Conservation (phyloP, 2,113 vertebrate species). For the Protomyctophum bolini region DNA sequence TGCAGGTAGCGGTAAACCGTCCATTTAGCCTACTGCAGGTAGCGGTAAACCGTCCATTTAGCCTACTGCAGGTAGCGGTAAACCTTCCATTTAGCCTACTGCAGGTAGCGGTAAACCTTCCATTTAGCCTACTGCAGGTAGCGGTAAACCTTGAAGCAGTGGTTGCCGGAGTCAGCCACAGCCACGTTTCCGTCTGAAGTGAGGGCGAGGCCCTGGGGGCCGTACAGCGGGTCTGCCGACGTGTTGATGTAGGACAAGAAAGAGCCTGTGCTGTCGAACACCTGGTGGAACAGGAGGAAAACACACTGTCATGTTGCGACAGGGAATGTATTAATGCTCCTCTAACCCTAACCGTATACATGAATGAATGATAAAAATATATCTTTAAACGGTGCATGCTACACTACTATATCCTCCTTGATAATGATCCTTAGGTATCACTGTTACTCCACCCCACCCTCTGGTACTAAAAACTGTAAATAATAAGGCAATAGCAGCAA, state of each 20-base stretch:
- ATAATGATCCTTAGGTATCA: no score
- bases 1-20: constrained; percentile 97
- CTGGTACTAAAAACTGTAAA: no score
- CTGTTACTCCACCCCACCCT: no score
- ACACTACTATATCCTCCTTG: no score
- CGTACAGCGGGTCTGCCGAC: constrained; percentile 92
- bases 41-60: constrained; percentile 93
- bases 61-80: constrained; percentile 95
- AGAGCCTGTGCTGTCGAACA: constrained; percentile 94
- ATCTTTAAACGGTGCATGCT: no score
- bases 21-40: constrained; percentile 91
- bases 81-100: constrained; percentile 92
- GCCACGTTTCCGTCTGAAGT: constrained; percentile 96
- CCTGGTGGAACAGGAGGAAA: constrained; percentile 71
- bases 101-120: constrained; percentile 90
- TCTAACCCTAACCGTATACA: no score
- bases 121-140: constrained; percentile 87
- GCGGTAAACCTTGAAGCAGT: constrained; percentile 98
- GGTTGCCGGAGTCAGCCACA: constrained; percentile 95
- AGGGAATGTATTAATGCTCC: no score
- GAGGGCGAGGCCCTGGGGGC: constrained; percentile 93
- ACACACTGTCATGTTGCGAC: no score
- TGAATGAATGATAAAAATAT: no score
- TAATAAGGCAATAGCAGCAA: no score
- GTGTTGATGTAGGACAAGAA: constrained; percentile 99